A percentile compares a stretch with the other conserved stretches of the same genome.
Conservation (phyloP, 2,797 vertebrate genomes). For the Pseudotriccus pelzelni region DNA sequence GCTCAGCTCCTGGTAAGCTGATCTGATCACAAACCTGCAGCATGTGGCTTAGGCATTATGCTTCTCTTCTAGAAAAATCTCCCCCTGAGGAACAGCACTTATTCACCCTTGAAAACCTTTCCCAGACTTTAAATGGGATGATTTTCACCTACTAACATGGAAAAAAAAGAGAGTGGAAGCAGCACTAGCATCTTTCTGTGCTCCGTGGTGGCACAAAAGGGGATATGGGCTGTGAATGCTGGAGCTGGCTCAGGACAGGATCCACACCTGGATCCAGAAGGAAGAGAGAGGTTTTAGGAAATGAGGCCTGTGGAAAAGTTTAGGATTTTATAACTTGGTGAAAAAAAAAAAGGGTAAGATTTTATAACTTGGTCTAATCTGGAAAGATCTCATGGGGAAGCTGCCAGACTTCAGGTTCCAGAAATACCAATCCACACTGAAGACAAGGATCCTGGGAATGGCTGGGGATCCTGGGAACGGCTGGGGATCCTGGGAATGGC, state of each 20-base stretch:
- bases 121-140: background rate
- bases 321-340: background rate
- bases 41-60: background rate
- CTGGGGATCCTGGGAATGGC: background rate
- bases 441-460: background rate
- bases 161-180: background rate
- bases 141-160: background rate
- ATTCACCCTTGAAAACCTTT: background rate
- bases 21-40: background rate
- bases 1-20: background rate
- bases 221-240: rapidly evolving
- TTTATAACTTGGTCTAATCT: background rate
- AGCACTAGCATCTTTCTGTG: background rate
- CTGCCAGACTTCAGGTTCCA: background rate
- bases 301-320: background rate
- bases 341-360: background rate
- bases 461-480: background rate
- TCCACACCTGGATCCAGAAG: background rate
- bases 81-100: background rate
- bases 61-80: background rate
- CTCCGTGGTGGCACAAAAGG: rapidly evolving
- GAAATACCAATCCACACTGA: background rate
- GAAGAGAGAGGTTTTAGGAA: background rate
- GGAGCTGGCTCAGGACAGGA: background rate
- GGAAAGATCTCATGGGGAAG: background rate